phyloP scores from a whole-genome alignment of 1,140 invertebrate species.

The Drosophila mojavensis region DNA sequence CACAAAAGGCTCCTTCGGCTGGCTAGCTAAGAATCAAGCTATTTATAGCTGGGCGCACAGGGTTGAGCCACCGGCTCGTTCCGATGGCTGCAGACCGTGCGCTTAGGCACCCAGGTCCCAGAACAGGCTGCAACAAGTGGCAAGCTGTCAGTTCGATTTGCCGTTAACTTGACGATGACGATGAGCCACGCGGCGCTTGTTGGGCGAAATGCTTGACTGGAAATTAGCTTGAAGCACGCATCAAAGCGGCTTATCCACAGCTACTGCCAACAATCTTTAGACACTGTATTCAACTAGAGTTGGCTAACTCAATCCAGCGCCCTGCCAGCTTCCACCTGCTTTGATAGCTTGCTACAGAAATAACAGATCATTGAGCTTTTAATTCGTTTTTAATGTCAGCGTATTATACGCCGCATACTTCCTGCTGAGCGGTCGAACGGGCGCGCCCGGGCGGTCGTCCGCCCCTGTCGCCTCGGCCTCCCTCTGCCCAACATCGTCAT shows the following conservation, averaged over 20 bases:
- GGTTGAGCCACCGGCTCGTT: neutral
- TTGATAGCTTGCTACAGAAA: constrained; percentile 45
- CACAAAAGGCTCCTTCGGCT: constrained; percentile 4
- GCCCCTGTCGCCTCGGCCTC: neutral
- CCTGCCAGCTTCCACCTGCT: constrained; percentile 11
- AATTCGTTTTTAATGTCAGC: constrained; percentile 77
- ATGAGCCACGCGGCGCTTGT: constrained; percentile 22
- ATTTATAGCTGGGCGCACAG: constrained; percentile 57
- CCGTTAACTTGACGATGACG: constrained; percentile 47
- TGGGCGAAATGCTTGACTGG: constrained; percentile 13
- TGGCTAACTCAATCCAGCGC: neutral
- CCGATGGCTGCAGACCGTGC: constrained; percentile 7
- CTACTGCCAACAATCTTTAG: constrained; percentile 14
- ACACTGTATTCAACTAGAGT: neutral
- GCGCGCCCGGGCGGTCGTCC: constrained; percentile 12
- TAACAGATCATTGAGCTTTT: constrained; percentile 79
- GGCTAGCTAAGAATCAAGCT: constrained; percentile 63
- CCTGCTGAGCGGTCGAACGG: constrained; percentile 42
- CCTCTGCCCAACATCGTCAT: neutral
- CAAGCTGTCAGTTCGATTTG: constrained; percentile 66
- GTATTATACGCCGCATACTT: constrained; percentile 57
- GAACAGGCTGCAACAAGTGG: constrained; percentile 65
- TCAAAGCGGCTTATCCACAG: constrained; percentile 24
- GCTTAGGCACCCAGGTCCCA: constrained; percentile 5
- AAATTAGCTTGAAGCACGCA: constrained; percentile 34